Base-by-base conservation (phyloP, 2,888 invertebrate species). In the Brachynemurus nebulosus region DNA sequence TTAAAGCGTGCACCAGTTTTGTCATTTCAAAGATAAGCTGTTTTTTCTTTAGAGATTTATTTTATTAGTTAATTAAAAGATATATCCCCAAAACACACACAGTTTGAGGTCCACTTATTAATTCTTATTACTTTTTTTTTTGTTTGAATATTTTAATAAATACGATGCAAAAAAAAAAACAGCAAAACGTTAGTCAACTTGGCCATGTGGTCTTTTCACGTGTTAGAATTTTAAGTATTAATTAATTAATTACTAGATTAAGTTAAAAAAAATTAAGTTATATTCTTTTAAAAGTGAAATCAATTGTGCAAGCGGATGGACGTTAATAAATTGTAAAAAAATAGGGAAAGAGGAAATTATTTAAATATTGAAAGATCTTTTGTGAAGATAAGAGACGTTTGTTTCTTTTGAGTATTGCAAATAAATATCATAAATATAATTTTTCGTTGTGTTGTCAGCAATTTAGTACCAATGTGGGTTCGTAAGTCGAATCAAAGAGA, bases 191-290 rank as follows among this genome's bases (percentile, higher is more conserved):
- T 60, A 63, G 62, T 62, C 58, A 61, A 63, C 64, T 65, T 65
- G 65, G 64, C 65, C 64, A 65, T 61, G 61, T 64, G 65, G 64
- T 64, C 61, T 63, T 61, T 62, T 59, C 61, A 55, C 48, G 52
- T 53, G 57, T 55, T 54, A 55, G 54, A 56, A 38, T 51, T 51
- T 51, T 52, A 52, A 48, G 46, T 45, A 49, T 52, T 53, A 53
- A 14, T 21, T 19, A 14, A 19, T 25, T 12, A 21, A 14, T 11
- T 39, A 20, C 14, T 12, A 36, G 16, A 18, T 21, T 20, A 38
- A 9, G n/a, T 9, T 21, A 21, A 19, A 16, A 9, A 9, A 23
- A 16, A 39, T 39, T 20, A 23, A 39, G 21, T 19, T 23, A 12
- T 19, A 20, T 39, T 39, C 12, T 39, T 23, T 23, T 16, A 20